Conservation (phyloP, 2,797 vertebrate genomes). For the Neoniphon sammara region DNA sequence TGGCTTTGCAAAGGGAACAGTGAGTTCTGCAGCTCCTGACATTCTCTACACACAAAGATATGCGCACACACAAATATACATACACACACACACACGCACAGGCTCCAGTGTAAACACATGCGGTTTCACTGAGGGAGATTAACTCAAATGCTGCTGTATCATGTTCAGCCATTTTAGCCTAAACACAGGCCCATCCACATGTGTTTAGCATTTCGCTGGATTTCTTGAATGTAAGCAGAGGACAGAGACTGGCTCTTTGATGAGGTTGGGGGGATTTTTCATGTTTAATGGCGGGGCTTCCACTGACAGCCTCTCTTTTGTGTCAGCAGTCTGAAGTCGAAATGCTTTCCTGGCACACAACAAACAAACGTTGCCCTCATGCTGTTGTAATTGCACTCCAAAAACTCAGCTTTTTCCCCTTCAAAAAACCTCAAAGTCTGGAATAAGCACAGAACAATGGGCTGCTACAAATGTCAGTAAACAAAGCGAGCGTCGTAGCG, state of each 20-base stretch:
- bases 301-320: constrained; percentile 66
- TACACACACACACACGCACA: constrained; percentile 46
- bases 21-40: constrained; percentile 70
- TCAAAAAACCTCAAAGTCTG: constrained; percentile 54
- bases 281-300: constrained; percentile 65
- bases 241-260: constrained; percentile 75
- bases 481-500: constrained; percentile 31
- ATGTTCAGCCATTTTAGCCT: constrained; percentile 76
- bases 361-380: constrained; percentile 62
- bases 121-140: constrained; percentile 77
- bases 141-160: constrained; percentile 76
- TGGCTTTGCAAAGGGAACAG: constrained; percentile 73
- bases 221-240: constrained; percentile 73
- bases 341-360: constrained; percentile 65
- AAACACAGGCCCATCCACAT: constrained; percentile 74
- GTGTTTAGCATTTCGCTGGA: constrained; percentile 79
- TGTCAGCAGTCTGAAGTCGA: constrained; percentile 72
- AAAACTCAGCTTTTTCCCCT: constrained; percentile 43
- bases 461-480: constrained; percentile 50
- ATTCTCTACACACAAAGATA: constrained; percentile 39
- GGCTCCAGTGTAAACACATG: constrained; percentile 79
- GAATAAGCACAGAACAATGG: constrained; percentile 42
- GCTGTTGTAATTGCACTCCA: constrained; percentile 52
- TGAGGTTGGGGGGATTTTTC: constrained; percentile 56
- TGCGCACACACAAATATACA: constrained; percentile 43